These are phyloP conservation scores for Sipha maydis DNA, from an alignment of 2,888 invertebrate genomes.

Conservation along the genomic window DNA sequence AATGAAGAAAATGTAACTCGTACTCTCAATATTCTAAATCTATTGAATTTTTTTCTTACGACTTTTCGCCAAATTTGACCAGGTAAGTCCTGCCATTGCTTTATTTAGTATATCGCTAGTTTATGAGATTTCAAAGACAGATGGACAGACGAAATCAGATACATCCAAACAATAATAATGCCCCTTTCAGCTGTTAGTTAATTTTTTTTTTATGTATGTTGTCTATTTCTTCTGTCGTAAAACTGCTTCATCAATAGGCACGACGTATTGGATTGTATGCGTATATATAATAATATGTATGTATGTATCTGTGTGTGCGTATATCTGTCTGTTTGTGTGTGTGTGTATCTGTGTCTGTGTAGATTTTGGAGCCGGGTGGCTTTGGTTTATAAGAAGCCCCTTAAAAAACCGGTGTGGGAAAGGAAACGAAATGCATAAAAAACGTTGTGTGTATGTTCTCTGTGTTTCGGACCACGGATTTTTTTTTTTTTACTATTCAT, in stretches of 20 bases:
- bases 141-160: conserved; percentile 62
- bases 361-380: conserved; percentile 60
- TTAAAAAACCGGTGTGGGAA: conserved; percentile 62
- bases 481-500: conserved; percentile 62
- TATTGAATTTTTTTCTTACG: neutral
- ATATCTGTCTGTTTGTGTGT: neutral
- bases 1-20: neutral
- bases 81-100: neutral
- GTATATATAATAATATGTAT: conserved; percentile 1
- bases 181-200: conserved; percentile 62
- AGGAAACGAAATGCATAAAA: conserved; percentile 62
- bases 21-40: neutral
- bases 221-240: conserved; percentile 62
- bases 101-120: conserved; percentile 7
- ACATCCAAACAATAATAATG: conserved; percentile 62
- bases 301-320: neutral
- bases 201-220: conserved; percentile 50
- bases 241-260: conserved; percentile 61
- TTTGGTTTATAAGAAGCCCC: conserved; percentile 61
- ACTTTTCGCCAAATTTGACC: conserved; percentile 37
- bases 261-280: conserved; percentile 44
- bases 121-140: conserved; percentile 51
- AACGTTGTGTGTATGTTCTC: conserved; percentile 46
- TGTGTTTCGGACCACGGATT: conserved; percentile 60
- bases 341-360: conserved; percentile 26